Evolutionary conservation across 2,888 invertebrate genomes (phyloP).

Genomic region (Mimas tiliae): DNA sequence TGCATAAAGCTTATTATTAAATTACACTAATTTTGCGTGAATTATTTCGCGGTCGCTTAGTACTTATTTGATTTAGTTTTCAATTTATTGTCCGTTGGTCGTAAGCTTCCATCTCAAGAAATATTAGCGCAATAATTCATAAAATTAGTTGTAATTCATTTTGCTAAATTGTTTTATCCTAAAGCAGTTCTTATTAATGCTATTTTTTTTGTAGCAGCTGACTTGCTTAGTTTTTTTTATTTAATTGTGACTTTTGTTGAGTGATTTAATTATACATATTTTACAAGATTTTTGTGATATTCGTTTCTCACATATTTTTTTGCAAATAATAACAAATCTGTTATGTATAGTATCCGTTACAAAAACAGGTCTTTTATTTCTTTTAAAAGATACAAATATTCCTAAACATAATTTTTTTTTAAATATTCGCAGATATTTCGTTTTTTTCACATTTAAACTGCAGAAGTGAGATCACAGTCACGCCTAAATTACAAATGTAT

Average conservation of each 20-base stretch:
- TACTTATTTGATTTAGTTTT: too few relatives aligned
- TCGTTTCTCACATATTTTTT: too few relatives aligned
- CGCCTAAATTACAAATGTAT: neutral
- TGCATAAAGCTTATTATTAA: neutral
- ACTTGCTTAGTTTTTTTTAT: neutral
- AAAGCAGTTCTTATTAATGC: constrained; percentile 19
- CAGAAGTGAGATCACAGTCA: neutral
- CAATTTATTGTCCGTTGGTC: too few relatives aligned
- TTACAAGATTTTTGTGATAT: neutral
- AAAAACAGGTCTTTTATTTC: too few relatives aligned
- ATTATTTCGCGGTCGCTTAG: neutral
- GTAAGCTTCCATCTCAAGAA: neutral
- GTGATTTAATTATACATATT: too few relatives aligned
- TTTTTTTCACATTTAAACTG: too few relatives aligned
- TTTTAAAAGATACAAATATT: too few relatives aligned
- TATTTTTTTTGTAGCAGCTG: constrained; percentile 19
- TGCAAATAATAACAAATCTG: too few relatives aligned
- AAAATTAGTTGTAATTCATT: constrained; percentile 7
- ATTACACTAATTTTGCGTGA: neutral
- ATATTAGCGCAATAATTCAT: neutral
- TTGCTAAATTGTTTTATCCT: neutral
- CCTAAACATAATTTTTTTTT: too few relatives aligned
- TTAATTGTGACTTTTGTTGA: too few relatives aligned
- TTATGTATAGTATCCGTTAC: too few relatives aligned
- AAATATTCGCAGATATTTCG: too few relatives aligned